These are phyloP conservation scores for Anoplius nigerrimus DNA, from an alignment of 2,888 invertebrate genomes.

Conservation along the genomic window DNA sequence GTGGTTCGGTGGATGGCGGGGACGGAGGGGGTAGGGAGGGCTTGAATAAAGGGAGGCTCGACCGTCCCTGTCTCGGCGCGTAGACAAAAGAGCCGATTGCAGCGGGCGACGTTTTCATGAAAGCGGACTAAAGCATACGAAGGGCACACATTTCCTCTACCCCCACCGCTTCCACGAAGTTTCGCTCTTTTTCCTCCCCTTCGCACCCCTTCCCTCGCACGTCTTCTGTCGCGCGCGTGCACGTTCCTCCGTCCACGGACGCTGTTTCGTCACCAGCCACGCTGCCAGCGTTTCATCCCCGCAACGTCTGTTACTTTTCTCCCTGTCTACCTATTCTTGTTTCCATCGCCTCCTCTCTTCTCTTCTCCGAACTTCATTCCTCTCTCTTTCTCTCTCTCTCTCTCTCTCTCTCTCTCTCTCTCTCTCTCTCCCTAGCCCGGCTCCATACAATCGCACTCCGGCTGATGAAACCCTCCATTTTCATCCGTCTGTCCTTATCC, in stretches of 20 bases:
- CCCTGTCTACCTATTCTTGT: not conserved
- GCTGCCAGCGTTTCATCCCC: no score
- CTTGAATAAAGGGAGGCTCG: no score
- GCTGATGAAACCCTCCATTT: conserved; percentile 63
- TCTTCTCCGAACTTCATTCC: no score
- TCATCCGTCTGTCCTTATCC: conserved; percentile 39
- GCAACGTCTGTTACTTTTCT: no score
- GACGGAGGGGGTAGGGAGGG: no score
- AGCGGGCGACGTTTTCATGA: conserved; percentile 24
- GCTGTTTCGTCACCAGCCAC: not conserved
- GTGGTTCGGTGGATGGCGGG: no score
- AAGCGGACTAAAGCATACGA: conserved; percentile 17
- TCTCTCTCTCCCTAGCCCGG: conserved; percentile 12
- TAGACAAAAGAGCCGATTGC: conserved; percentile 50
- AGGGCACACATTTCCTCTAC: conserved; percentile 4
- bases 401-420: not conserved
- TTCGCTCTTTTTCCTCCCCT: not conserved
- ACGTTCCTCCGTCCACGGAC: no score
- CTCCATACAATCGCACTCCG: conserved; percentile 57
- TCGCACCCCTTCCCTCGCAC: no score
- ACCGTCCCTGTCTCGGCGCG: not conserved
- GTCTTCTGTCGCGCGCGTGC: no score
- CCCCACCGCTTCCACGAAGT: not conserved
- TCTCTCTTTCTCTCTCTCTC: not conserved
- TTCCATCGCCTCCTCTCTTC: not conserved